phyloP scores from a whole-genome alignment of 1,140 invertebrate genomes.

The Coenobita brevimanus region DNA sequence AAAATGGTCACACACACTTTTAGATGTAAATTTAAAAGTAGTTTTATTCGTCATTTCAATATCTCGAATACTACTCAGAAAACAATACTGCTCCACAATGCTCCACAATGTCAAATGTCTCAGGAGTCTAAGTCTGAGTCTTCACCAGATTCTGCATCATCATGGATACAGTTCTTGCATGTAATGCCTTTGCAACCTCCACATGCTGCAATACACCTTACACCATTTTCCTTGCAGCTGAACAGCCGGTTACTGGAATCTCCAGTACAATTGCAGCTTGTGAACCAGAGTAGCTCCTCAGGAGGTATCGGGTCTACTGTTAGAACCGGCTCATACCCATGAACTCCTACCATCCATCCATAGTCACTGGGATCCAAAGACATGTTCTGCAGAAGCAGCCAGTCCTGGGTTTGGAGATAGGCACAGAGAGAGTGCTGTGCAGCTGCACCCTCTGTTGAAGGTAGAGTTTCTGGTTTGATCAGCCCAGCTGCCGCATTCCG shows the following conservation, averaged over 20 bases:
- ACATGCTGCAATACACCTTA: too few species aligned
- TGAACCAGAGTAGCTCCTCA: neutral
- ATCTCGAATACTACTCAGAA: neutral
- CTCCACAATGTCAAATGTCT: neutral
- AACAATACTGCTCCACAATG: too few species aligned
- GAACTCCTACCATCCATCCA: neutral
- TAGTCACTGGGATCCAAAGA: neutral
- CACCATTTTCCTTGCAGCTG: conserved; percentile 9
- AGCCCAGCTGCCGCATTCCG: conserved; percentile 4
- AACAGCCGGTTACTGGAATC: neutral
- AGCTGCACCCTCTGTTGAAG: conserved; percentile 30
- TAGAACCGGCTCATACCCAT: too few species aligned
- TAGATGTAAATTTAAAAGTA: neutral
- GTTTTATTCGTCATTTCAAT: too few species aligned
- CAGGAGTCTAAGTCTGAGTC: too few species aligned
- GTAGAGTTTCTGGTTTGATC: conserved; percentile 36
- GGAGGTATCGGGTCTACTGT: neutral
- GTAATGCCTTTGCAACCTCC: too few species aligned
- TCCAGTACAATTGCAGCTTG: too few species aligned
- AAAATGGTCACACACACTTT: too few species aligned
- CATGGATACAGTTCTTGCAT: too few species aligned
- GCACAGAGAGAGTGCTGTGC: neutral
- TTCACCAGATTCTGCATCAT: too few species aligned
- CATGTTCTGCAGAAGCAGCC: neutral
- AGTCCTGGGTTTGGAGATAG: neutral